A percentile compares a stretch with the other conserved stretches of the same genome.
These are phyloP conservation scores for Cosmorhoe ocellata DNA, from an alignment of 2,888 invertebrate genomes.

Conservation along the genomic window DNA sequence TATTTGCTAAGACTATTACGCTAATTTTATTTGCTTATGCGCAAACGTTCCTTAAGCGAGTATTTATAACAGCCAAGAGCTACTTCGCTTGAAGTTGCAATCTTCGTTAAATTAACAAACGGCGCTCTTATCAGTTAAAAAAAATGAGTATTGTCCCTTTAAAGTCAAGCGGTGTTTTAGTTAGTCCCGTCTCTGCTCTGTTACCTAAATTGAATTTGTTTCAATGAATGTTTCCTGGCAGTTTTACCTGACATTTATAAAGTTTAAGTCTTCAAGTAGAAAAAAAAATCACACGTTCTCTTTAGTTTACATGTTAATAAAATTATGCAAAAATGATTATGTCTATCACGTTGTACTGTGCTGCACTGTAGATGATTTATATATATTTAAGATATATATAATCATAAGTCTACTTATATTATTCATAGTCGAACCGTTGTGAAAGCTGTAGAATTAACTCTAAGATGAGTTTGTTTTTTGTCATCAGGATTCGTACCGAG, in stretches of 20 bases:
- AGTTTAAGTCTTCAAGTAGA: slow-evolving; percentile 29
- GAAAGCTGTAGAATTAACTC: too few species aligned
- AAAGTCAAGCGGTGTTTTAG: slow-evolving; percentile 22
- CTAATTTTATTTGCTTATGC: slow-evolving; percentile 62
- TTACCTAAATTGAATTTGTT: slow-evolving; percentile 24
- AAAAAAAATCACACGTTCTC: not conserved
- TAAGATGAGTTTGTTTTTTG: slow-evolving; percentile 13
- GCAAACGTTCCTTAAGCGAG: slow-evolving; percentile 40
- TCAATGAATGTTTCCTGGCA: slow-evolving; percentile 17
- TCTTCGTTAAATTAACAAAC: slow-evolving; percentile 36
- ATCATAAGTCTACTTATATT: too few species aligned
- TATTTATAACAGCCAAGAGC: slow-evolving; percentile 38
- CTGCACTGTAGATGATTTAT: too few species aligned
- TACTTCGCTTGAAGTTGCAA: slow-evolving; percentile 38
- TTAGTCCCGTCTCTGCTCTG: slow-evolving; percentile 9
- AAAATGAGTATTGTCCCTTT: slow-evolving; percentile 22
- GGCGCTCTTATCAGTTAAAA: slow-evolving; percentile 26
- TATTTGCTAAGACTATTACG: slow-evolving; percentile 56
- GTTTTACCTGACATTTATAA: slow-evolving; percentile 20
- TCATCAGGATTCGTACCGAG: slow-evolving; percentile 90
- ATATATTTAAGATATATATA: too few species aligned
- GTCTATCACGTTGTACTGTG: too few species aligned
- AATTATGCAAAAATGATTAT: too few species aligned
- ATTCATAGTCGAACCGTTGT: too few species aligned
- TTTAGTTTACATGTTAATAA: too few species aligned